phyloP scores from a whole-genome alignment of 2,797 vertebrate genomes.

The Girardinus metallicus region DNA sequence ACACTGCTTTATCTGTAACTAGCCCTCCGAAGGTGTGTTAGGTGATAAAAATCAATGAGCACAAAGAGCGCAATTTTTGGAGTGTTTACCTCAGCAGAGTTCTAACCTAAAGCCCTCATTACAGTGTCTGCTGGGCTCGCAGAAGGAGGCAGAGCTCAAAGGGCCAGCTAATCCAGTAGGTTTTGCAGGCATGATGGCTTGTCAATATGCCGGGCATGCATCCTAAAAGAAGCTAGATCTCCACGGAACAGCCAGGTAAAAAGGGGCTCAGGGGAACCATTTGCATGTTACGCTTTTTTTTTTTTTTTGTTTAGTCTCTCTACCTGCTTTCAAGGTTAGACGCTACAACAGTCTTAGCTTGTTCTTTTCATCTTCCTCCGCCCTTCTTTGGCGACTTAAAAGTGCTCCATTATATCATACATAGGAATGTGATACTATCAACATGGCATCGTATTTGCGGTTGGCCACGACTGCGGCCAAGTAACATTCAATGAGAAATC shows the following conservation, averaged over 20 bases:
- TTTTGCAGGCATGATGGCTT: conserved; percentile 74
- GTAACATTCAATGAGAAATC: conserved; percentile 33
- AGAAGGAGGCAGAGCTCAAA: conserved; percentile 55
- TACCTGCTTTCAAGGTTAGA: conserved; percentile 74
- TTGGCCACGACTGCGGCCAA: background rate
- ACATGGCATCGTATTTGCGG: background rate
- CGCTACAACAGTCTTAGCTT: conserved; percentile 54
- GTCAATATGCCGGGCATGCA: conserved; percentile 74
- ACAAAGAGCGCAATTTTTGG: conserved; percentile 57
- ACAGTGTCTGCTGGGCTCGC: conserved; percentile 66
- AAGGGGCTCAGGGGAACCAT: conserved; percentile 72
- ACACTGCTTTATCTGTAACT: conserved; percentile 46
- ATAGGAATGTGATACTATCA: background rate
- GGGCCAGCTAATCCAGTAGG: conserved; percentile 78
- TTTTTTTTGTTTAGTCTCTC: conserved; percentile 44
- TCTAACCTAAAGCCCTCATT: conserved; percentile 74
- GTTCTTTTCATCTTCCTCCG: conserved; percentile 34
- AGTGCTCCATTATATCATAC: conserved; percentile 6
- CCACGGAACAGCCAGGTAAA: conserved; percentile 53
- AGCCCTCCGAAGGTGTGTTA: conserved; percentile 32
- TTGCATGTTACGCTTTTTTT: conserved; percentile 57
- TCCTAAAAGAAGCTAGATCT: conserved; percentile 66
- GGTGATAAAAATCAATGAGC: conserved; percentile 68
- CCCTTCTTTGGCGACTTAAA: conserved; percentile 13
- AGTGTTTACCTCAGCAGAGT: conserved; percentile 69